Conservation (phyloP, 2,888 invertebrate genomes). For the Himalopsyche kuldschensis region DNA sequence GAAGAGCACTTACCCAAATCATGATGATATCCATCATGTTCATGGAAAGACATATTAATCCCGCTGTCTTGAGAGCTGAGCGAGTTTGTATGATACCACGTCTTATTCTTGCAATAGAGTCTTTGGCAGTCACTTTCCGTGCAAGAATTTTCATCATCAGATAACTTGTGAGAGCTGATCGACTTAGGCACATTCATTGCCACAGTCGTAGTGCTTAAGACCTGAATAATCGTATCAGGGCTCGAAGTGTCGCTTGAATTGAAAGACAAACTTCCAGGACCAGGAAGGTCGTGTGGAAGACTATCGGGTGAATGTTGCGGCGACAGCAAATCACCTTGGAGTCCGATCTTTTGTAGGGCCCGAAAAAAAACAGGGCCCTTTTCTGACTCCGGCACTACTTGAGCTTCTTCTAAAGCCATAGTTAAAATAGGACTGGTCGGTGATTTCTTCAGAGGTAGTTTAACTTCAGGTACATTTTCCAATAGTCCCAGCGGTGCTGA, state of each 20-base stretch:
- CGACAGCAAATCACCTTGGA: conserved; percentile 47
- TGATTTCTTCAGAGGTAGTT: conserved; percentile 49
- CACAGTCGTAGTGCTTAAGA: conserved; percentile 50
- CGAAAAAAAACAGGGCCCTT: conserved; percentile 33
- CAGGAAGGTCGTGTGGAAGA: conserved; percentile 53
- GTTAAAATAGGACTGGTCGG: conserved; percentile 56
- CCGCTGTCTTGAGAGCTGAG: conserved; percentile 79
- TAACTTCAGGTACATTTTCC: conserved; percentile 5
- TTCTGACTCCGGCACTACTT: neutral
- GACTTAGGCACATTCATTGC: conserved; percentile 57
- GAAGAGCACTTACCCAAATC: conserved; percentile 16
- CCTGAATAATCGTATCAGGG: conserved; percentile 58
- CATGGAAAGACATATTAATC: conserved; percentile 73
- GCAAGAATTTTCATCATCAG: conserved; percentile 61
- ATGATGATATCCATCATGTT: conserved; percentile 63
- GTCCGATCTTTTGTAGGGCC: conserved; percentile 29
- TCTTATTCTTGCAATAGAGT: conserved; percentile 56
- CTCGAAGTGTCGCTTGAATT: conserved; percentile 60
- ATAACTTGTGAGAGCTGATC: conserved; percentile 59
- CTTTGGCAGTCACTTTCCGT: conserved; percentile 55
- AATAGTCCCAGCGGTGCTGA: conserved; percentile 12
- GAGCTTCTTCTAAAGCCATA: neutral
- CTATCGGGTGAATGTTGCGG: conserved; percentile 55
- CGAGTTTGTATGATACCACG: conserved; percentile 68
- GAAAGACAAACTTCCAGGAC: conserved; percentile 52